These are phyloP conservation scores for Dolomedes plantarius DNA, from an alignment of 2,888 invertebrate species.

Conservation along the genomic window DNA sequence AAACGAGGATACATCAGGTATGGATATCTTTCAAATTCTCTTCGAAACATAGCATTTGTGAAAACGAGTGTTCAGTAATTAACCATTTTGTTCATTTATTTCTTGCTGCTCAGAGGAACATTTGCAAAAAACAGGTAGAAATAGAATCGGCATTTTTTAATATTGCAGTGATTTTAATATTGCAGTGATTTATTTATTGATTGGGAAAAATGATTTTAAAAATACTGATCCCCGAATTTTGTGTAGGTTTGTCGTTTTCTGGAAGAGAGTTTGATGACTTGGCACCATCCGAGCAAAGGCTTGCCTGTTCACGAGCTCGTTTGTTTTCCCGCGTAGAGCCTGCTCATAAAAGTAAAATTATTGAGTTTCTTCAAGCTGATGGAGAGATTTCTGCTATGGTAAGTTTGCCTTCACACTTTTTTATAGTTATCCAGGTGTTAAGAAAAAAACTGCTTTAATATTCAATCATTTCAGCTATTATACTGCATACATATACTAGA, in stretches of 20 bases:
- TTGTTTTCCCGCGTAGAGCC: slow-evolving; percentile 99
- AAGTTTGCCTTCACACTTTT: too few relatives aligned
- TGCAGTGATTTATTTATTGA: too few relatives aligned
- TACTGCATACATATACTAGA: too few relatives aligned
- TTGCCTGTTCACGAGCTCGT: slow-evolving; percentile 90
- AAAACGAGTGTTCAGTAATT: neutral
- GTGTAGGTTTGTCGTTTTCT: slow-evolving; percentile 87
- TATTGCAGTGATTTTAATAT: too few relatives aligned
- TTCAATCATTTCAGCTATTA: too few relatives aligned
- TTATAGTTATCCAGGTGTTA: neutral
- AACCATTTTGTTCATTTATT: neutral
- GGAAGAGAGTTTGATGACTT: slow-evolving; percentile 99
- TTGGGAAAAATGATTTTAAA: too few relatives aligned
- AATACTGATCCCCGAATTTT: too few relatives aligned
- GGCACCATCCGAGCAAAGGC: slow-evolving; percentile 90
- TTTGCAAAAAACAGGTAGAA: slow-evolving; percentile 58
- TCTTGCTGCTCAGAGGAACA: slow-evolving; percentile 60
- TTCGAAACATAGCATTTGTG: too few relatives aligned
- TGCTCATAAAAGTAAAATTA: slow-evolving; percentile 99
- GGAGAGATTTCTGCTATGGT: slow-evolving; percentile 99
- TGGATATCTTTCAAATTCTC: too few relatives aligned
- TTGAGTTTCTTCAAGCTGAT: slow-evolving; percentile 98
- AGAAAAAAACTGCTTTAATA: neutral
- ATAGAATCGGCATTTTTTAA: too few relatives aligned
- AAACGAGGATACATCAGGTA: slow-evolving; percentile 92